These are phyloP conservation scores for Sciaenops ocellatus DNA, from an alignment of 2,797 vertebrate species.

Conservation along the genomic window DNA sequence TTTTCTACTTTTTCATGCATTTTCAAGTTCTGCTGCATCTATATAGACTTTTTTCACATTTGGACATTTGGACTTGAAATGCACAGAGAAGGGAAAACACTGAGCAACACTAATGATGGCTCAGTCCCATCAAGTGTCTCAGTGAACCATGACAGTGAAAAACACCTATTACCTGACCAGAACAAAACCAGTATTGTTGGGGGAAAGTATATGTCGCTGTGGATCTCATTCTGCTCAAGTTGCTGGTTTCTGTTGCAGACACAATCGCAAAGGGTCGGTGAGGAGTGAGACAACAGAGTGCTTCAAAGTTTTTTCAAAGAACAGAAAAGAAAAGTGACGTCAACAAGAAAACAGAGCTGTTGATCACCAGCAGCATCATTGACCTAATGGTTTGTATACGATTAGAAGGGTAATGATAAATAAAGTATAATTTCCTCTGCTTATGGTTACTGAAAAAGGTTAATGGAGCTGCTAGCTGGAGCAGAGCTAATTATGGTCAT, in stretches of 20 bases:
- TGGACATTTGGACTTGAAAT: background rate
- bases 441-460: background rate
- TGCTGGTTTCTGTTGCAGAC: background rate
- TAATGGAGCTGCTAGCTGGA: background rate
- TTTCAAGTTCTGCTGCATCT: too few relatives aligned
- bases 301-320: background rate
- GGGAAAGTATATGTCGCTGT: background rate
- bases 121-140: too few relatives aligned
- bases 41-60: background rate
- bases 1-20: background rate
- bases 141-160: background rate
- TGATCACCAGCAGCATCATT: background rate
- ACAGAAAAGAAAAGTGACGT: background rate
- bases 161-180: background rate
- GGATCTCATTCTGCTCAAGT: background rate
- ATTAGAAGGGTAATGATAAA: conserved; percentile 6
- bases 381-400: background rate
- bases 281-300: background rate
- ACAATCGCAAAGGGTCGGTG: background rate
- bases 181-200: background rate
- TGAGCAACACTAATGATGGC: background rate
- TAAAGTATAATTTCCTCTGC: conserved; percentile 14
- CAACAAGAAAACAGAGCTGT: background rate
- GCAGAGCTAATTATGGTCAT: background rate
- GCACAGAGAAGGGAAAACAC: background rate